phyloP scores from a whole-genome alignment of 2,888 invertebrate species.

The Acanthosepion pharaonis region DNA sequence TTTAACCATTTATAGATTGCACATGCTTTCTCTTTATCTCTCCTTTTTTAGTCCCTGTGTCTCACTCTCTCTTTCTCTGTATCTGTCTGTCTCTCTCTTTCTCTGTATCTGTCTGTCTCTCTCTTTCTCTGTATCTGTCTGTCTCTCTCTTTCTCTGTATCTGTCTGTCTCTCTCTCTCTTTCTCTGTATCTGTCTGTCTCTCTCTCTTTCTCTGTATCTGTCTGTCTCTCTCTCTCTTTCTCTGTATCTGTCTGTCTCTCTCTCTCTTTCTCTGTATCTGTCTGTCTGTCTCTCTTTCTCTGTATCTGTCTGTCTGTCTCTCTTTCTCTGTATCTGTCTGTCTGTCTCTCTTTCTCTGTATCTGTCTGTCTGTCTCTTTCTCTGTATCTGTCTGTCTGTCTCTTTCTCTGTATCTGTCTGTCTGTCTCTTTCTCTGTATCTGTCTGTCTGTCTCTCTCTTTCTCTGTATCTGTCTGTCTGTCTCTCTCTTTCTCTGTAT shows the following conservation, averaged over 20 bases:
- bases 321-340: neutral
- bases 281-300: neutral
- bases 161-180: neutral
- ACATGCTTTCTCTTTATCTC: no score
- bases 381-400: neutral
- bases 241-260: neutral
- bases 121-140: neutral
- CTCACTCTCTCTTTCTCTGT: no score
- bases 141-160: neutral
- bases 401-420: neutral
- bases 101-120: no score
- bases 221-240: neutral
- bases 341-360: neutral
- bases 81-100: no score
- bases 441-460: neutral
- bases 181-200: neutral
- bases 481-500: no score
- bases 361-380: neutral
- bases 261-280: neutral
- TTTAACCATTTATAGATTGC: no score
- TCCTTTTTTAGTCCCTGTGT: no score
- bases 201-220: neutral
- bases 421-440: no score
- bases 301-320: neutral
- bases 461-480: no score